Conservation (phyloP, 2,113 vertebrate genomes). For the Pseudorectes ferrugineus region DNA sequence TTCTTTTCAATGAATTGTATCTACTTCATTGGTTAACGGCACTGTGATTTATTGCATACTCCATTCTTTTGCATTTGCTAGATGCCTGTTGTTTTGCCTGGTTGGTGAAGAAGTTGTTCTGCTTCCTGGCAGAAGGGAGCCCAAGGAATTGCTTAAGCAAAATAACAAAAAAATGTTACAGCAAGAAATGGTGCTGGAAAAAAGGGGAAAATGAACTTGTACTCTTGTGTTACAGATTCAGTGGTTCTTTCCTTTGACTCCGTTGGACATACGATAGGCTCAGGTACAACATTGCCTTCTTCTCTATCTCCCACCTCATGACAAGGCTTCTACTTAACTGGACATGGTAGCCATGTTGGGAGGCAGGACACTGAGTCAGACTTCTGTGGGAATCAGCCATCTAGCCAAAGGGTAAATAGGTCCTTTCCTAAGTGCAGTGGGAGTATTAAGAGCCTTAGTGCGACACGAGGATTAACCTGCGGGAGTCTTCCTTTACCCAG, state of each 20-base stretch:
- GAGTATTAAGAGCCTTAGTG: not conserved
- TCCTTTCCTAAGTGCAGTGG: not conserved
- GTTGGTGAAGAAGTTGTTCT: not conserved
- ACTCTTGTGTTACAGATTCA: constrained; percentile 98
- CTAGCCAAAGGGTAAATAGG: not conserved
- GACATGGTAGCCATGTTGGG: constrained; percentile 65
- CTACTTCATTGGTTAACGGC: not conserved
- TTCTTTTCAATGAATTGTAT: not conserved
- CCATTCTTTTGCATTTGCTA: not conserved
- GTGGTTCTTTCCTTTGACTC: constrained; percentile 84
- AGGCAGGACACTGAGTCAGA: constrained; percentile 18
- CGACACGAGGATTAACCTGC: fast-evolving
- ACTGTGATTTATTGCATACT: not conserved
- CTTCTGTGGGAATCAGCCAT: not conserved
- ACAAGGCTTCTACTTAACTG: constrained; percentile 36
- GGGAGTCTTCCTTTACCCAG: not conserved
- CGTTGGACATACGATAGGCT: constrained; percentile 90
- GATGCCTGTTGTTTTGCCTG: not conserved
- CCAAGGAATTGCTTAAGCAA: not conserved
- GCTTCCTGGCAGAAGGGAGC: not conserved
- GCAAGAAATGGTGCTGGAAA: not conserved
- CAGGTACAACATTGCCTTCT: constrained; percentile 85
- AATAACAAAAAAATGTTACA: not conserved
- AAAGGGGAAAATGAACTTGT: constrained; percentile 77
- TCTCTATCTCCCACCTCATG: constrained; percentile 47